Evolutionary conservation across 2,888 invertebrate genomes (phyloP), one percentile per base, ranked within the genome.

Genomic region (Philopedon plagiatum): DNA sequence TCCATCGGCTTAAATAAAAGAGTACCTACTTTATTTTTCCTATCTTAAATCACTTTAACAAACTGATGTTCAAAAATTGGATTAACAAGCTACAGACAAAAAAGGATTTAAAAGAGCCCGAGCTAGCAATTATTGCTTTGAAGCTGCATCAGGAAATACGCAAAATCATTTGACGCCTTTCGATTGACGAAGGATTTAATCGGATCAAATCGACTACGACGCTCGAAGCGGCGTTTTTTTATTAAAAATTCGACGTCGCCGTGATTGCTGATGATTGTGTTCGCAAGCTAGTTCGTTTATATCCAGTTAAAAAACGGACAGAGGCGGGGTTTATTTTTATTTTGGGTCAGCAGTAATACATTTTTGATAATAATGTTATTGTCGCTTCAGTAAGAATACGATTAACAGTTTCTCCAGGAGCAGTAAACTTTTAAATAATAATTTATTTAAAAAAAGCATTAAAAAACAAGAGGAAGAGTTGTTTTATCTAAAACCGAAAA

Each of bases 151-250:
- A 60, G 65, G 61, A 66, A 71, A 71, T 65, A 71, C 66, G 65
- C 56, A 71, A 71, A 71, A 66, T 67, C 65, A 67, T 71, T 71
- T 71, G 54, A 67, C 66, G 71, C 62, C 66, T 71, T 71, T 62
- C 71, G 71, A 71, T 67, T 71, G 71, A 71, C 71, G 66, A 66
- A 46, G 58, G 71, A 66, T 67, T 71, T 71, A 71, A 71, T 71
- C 60, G 49, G 66, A 71, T 71, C 71, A 71, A 67, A 66, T 65
- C 71, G 71, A 71, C 65, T 65, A 60, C 34, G 71, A 49, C 49
- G 71, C 66, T 58, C 46, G 39, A 49, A 46, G 62, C 54, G 26
- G 41, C 41, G 29, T 63, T 70, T 70, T 70, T 71, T 71, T 66
- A 62, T 56, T 62, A 71, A 71, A 71, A 71, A 66, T 57, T 62